These are phyloP conservation scores for Nannobrachium achirus DNA, from an alignment of 2,113 vertebrate genomes.

Conservation along the genomic window DNA sequence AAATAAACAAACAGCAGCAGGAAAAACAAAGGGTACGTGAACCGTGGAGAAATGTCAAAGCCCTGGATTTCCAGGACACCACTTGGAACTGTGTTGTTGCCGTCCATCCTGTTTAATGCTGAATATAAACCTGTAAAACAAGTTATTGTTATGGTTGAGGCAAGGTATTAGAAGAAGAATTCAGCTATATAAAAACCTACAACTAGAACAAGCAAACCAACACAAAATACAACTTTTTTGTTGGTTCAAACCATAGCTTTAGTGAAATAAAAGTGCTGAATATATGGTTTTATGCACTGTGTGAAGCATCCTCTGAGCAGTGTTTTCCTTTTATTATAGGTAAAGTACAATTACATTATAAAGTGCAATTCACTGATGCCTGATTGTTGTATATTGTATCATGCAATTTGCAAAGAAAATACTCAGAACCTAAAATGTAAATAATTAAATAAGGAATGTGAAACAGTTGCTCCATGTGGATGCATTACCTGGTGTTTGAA, in stretches of 20 bases:
- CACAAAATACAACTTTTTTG: not conserved
- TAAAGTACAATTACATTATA: too few relatives aligned
- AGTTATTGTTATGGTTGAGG: too few relatives aligned
- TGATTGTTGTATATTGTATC: too few relatives aligned
- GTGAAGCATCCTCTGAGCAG: too few relatives aligned
- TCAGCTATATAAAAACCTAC: not conserved
- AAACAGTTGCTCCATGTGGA: not conserved
- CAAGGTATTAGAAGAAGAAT: not conserved
- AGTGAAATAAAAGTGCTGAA: not conserved
- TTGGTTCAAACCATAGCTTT: too few relatives aligned
- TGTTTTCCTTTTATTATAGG: too few relatives aligned
- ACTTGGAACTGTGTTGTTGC: constrained; percentile 32
- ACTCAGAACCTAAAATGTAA: too few relatives aligned
- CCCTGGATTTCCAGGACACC: constrained; percentile 52
- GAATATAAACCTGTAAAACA: constrained; percentile 28
- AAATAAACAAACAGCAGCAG: constrained; percentile 60
- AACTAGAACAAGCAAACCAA: not conserved
- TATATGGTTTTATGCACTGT: too few relatives aligned
- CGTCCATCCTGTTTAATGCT: constrained; percentile 40
- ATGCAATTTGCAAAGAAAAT: too few relatives aligned
- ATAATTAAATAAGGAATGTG: too few relatives aligned
- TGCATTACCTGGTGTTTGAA: not conserved
- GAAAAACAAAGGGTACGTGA: constrained; percentile 56
- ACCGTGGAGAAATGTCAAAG: constrained; percentile 53
- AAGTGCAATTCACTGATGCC: too few relatives aligned